Conservation (phyloP, 2,113 vertebrate genomes). For the Toxostoma redivivum region DNA sequence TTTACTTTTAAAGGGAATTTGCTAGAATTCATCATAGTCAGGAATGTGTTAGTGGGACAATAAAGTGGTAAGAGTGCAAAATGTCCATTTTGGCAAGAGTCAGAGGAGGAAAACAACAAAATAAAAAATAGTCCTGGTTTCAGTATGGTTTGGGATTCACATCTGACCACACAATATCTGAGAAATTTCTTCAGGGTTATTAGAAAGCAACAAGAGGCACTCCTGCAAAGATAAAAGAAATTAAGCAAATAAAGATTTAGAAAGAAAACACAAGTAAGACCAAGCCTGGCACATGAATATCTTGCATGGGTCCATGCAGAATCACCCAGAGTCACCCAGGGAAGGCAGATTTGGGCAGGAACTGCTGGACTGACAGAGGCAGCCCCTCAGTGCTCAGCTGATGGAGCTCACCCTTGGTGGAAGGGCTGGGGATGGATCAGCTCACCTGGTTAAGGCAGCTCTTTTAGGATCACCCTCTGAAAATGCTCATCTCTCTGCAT, state of each 20-base stretch:
- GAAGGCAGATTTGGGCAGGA: background rate
- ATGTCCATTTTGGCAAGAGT: background rate
- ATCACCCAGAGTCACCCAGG: background rate
- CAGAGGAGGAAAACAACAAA: background rate
- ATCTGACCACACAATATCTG: background rate
- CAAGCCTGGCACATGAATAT: background rate
- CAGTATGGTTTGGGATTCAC: background rate
- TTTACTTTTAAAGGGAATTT: background rate
- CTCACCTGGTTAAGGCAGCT: background rate
- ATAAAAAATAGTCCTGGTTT: fast-evolving
- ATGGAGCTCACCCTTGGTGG: background rate
- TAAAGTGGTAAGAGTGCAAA: background rate
- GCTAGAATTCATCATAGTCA: background rate
- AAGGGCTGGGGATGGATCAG: background rate
- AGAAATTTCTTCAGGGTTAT: background rate
- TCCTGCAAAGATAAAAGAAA: background rate
- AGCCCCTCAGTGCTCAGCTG: background rate
- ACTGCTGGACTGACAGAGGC: background rate
- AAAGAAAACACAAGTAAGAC: background rate
- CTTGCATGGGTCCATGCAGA: background rate
- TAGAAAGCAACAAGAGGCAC: background rate
- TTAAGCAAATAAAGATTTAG: background rate
- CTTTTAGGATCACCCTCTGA: background rate
- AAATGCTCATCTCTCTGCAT: background rate
- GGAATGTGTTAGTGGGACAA: background rate